Base-by-base conservation (phyloP, 2,888 invertebrate genomes). In the Clistopyga incitator region DNA sequence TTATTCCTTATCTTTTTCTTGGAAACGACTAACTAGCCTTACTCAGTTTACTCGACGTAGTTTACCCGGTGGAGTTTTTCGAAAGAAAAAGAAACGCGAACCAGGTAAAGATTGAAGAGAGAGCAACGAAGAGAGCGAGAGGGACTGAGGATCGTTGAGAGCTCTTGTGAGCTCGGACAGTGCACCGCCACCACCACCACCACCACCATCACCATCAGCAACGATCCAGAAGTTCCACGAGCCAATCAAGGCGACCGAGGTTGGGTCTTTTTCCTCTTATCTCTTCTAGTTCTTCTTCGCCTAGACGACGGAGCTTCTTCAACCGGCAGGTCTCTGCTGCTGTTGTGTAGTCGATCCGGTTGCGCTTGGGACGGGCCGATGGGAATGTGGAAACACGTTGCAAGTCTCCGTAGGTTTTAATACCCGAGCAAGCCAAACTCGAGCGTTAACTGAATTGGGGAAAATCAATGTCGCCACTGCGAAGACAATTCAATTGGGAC, bases 21-120 rank as follows among this genome's bases (percentile, higher is more conserved):
- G 18, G 34, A 29, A 45, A 38, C 65, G 59, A 59, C 74, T 80
- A 80, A 80, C 80, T 80, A 80, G 80, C 80, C 67, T 74, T 61
- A 59, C 74, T 25, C 59, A 56, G 78, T 78, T 78, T 78, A 64
- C 78, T 64, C 78, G 52, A 71, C 78, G 64, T 59, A 71, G 74
- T 80, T 74, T 74, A 75, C 74, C 74, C 74, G 67, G 18, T 29
- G 29, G 56, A 80, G 74, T 74, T 34, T 38, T 52, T 42, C n/a
- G 42, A 68, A 75, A 74, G 20, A 67, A 81, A 71, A 76, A 76
- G 15, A 38, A 47, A 54, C 38, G 47, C 29, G 13, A 15, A 34
- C n/a, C 13, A 42, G 72, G 25, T 59, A 45, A 52, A 52, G 64
- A 68, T 20, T n/a, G 56, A 23, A 6, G 68, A 15, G 50, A 45